Percentiles rank a stretch among this genome's conserved stretches.
phyloP scores from a whole-genome alignment of 2,113 vertebrate genomes.

The Mola mola region DNA sequence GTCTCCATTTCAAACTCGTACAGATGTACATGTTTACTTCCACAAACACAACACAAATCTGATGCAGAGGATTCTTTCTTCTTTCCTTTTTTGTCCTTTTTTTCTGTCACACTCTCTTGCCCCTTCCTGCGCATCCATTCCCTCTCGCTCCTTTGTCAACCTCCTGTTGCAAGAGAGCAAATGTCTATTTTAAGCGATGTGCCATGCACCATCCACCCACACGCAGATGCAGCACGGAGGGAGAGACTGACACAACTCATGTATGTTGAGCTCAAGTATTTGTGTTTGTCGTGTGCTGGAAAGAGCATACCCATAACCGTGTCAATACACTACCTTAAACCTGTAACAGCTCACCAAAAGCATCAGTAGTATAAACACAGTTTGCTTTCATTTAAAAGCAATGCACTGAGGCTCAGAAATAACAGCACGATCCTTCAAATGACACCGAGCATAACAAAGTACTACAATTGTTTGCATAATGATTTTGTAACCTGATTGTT shows the following conservation, averaged over 20 bases:
- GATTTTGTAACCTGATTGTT: too few relatives aligned
- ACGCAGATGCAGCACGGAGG: constrained; percentile 61
- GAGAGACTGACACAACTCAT: constrained; percentile 72
- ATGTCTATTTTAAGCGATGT: constrained; percentile 82
- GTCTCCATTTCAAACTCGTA: constrained; percentile 55
- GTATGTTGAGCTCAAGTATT: constrained; percentile 47
- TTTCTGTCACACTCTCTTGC: constrained; percentile 43
- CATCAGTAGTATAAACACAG: constrained; percentile 33
- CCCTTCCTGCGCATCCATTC: constrained; percentile 53
- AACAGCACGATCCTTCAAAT: constrained; percentile 10
- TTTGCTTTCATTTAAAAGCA: constrained; percentile 34
- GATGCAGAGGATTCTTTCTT: constrained; percentile 26
- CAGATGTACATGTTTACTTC: neutral
- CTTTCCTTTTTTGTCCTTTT: constrained; percentile 22
- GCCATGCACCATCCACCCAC: constrained; percentile 77
- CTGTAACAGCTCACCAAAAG: constrained; percentile 47
- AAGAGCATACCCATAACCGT: too few relatives aligned
- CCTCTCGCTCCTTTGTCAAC: constrained; percentile 71
- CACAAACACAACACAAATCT: constrained; percentile 28
- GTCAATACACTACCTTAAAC: constrained; percentile 14
- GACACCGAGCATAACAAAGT: constrained; percentile 3
- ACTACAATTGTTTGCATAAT: neutral
- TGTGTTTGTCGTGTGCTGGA: too few relatives aligned
- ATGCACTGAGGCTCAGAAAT: constrained; percentile 3
- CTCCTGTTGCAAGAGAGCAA: constrained; percentile 70